Conservation (phyloP, 2,797 vertebrate species). For the Micrastur ruficollis region DNA sequence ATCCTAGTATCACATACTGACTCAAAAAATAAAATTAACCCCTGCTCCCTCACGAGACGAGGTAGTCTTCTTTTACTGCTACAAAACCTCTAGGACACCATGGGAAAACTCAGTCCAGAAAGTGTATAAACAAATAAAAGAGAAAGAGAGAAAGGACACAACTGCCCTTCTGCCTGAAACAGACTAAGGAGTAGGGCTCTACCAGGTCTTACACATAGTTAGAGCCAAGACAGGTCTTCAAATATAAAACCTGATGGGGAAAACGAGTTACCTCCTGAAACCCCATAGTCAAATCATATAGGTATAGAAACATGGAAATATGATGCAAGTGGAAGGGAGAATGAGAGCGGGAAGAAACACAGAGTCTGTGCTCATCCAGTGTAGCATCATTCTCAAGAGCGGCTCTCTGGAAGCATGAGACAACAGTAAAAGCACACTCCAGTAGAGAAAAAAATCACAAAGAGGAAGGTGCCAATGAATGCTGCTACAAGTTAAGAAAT, state of each 20-base stretch:
- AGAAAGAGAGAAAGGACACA: background rate
- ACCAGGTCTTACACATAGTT: background rate
- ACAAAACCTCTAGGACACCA: background rate
- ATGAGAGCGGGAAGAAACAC: background rate
- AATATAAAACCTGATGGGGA: background rate
- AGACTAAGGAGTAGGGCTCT: background rate
- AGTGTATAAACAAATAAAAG: background rate
- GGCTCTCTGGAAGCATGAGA: background rate
- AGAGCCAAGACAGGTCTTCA: background rate
- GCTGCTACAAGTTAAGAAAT: conserved; percentile 10
- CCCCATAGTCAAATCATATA: background rate
- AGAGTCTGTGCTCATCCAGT: background rate
- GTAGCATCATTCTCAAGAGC: background rate
- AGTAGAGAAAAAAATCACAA: background rate
- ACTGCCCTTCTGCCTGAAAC: background rate
- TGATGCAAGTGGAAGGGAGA: background rate
- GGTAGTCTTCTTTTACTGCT: background rate
- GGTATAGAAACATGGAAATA: background rate
- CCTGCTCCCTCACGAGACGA: background rate
- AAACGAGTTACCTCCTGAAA: background rate
- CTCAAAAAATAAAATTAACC: background rate
- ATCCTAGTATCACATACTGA: background rate
- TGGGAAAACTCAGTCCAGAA: background rate
- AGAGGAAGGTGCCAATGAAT: background rate
- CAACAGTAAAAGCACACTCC: background rate